Evolutionary conservation across 2,797 vertebrate species (phyloP).

Genomic region (Allochrocebus solatus): DNA sequence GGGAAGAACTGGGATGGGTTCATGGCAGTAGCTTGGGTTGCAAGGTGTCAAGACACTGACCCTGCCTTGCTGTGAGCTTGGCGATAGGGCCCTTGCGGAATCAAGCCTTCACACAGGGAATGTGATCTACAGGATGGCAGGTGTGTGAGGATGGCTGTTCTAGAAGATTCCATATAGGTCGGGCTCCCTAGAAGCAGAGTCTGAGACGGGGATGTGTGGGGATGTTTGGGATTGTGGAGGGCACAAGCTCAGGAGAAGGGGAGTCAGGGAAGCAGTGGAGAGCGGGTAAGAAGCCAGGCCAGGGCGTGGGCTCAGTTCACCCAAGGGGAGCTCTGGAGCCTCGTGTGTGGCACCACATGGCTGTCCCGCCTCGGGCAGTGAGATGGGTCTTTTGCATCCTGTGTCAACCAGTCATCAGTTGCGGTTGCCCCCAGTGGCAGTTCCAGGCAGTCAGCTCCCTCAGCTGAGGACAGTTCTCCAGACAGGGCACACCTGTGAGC

Average conservation of each 20-base stretch:
- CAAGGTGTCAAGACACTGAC: background rate
- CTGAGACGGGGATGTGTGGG: background rate
- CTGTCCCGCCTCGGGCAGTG: fast-evolving
- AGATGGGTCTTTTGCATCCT: background rate
- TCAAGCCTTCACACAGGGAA: background rate
- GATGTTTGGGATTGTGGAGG: background rate
- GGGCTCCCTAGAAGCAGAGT: background rate
- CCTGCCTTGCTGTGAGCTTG: background rate
- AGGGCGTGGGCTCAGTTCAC: too few relatives aligned
- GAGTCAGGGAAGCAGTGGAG: background rate
- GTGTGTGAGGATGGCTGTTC: background rate
- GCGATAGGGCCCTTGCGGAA: background rate
- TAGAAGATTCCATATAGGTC: background rate
- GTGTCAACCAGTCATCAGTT: background rate
- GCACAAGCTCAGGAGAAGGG: background rate
- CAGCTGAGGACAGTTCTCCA: background rate
- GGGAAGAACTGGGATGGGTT: background rate
- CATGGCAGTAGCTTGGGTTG: background rate
- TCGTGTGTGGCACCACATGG: fast-evolving
- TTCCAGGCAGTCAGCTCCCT: background rate
- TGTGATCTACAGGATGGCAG: background rate
- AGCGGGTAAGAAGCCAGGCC: background rate
- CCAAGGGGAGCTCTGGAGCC: background rate
- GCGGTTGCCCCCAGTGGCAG: background rate
- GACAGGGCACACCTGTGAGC: background rate